Conservation (phyloP, 2,113 vertebrate genomes). For the Toxotes jaculatrix region DNA sequence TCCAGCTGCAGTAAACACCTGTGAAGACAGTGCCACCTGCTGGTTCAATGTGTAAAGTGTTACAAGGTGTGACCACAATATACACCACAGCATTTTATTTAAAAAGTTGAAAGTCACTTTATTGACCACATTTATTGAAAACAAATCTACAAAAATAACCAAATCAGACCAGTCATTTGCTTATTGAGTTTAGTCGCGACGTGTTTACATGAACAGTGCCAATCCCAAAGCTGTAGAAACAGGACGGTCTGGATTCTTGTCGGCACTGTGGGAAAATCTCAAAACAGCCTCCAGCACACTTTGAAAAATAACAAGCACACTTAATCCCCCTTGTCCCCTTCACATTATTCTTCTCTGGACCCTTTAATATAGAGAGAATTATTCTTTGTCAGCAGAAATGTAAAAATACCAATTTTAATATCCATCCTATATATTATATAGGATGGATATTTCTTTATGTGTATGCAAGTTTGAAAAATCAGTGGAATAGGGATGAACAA, state of each 20-base stretch:
- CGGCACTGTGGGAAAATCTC: not conserved
- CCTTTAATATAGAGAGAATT: not conserved
- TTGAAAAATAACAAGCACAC: constrained; percentile 3
- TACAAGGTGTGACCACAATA: constrained; percentile 26
- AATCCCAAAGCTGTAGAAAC: constrained; percentile 13
- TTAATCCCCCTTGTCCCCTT: not conserved
- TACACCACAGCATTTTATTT: constrained; percentile 45
- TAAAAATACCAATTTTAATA: not conserved
- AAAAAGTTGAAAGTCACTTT: constrained; percentile 24
- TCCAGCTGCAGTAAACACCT: constrained; percentile 31
- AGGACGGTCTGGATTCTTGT: constrained; percentile 17
- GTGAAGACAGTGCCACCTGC: constrained; percentile 69
- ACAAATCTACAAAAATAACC: not conserved
- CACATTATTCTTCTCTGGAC: not conserved
- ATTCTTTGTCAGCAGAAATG: not conserved
- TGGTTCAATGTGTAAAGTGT: constrained; percentile 54
- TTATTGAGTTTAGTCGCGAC: not conserved
- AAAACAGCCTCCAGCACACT: constrained; percentile 4
- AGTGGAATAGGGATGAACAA: not conserved
- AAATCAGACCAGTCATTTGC: not conserved
- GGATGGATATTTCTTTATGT: no score
- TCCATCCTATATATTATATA: no score
- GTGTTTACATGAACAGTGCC: not conserved
- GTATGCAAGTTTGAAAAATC: not conserved
- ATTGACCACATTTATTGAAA: constrained; percentile 17